Percentiles rank a stretch among this genome's conserved stretches.
phyloP scores from a whole-genome alignment of 2,113 vertebrate genomes.

The Phyllopteryx taeniolatus region DNA sequence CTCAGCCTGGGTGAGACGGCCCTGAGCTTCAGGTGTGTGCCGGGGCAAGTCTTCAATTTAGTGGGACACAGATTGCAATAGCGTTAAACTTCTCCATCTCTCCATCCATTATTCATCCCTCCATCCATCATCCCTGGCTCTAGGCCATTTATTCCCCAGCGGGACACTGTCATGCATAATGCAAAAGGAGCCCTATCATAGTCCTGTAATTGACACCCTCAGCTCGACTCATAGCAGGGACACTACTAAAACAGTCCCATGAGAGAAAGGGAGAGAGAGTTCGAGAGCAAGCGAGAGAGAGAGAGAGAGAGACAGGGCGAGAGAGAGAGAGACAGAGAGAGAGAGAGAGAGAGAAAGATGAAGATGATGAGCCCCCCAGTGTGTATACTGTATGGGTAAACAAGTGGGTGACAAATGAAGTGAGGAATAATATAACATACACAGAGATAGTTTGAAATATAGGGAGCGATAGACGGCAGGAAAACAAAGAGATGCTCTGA shows the following conservation, averaged over 20 bases:
- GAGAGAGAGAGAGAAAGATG: slow-evolving; percentile 25
- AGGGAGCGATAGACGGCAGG: neutral
- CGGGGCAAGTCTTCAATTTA: slow-evolving; percentile 67
- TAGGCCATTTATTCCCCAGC: slow-evolving; percentile 65
- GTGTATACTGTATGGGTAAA: slow-evolving; percentile 41
- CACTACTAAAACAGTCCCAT: slow-evolving; percentile 54
- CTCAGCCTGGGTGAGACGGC: slow-evolving; percentile 44
- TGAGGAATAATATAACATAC: neutral
- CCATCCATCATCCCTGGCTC: slow-evolving; percentile 61
- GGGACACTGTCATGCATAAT: slow-evolving; percentile 71
- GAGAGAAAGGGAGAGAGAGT: slow-evolving; percentile 30
- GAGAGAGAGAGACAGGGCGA: neutral
- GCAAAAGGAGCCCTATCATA: slow-evolving; percentile 65
- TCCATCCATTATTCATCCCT: slow-evolving; percentile 69
- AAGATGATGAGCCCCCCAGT: slow-evolving; percentile 29
- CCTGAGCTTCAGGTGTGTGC: slow-evolving; percentile 54
- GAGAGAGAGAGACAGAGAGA: neutral
- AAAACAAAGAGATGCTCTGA: neutral
- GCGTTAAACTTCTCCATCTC: slow-evolving; percentile 61
- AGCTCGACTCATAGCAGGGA: slow-evolving; percentile 54
- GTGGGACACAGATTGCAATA: slow-evolving; percentile 63
- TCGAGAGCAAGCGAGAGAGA: neutral
- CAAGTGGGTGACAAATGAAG: slow-evolving; percentile 15
- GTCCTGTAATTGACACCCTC: slow-evolving; percentile 70
- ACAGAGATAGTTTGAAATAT: slow-evolving; percentile 7